These are phyloP conservation scores for Danaus chrysippus DNA, from an alignment of 2,888 invertebrate genomes.

Conservation along the genomic window DNA sequence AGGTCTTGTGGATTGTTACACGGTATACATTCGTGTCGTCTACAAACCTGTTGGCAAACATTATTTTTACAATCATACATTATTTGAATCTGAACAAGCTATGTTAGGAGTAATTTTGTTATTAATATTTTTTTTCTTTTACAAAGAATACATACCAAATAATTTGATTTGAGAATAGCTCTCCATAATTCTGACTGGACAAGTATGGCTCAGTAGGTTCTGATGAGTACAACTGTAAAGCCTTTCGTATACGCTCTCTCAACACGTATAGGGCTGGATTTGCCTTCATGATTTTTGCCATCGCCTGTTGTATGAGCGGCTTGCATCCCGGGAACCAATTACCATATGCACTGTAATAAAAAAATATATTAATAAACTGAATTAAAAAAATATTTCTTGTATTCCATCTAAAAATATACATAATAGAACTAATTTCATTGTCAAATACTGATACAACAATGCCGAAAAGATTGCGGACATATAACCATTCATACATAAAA, in stretches of 20 bases:
- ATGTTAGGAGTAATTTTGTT: not conserved
- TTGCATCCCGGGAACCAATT: slow-evolving; percentile 99
- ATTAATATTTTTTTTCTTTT: not conserved
- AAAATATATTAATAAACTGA: not conserved
- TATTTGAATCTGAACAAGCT: not conserved
- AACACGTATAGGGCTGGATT: slow-evolving; percentile 99
- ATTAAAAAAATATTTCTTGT: not conserved
- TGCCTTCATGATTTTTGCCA: slow-evolving; percentile 99
- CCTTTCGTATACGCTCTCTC: slow-evolving; percentile 98
- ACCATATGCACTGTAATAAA: slow-evolving; percentile 90
- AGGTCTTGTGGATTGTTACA: slow-evolving; percentile 99
- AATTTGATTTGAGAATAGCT: slow-evolving; percentile 99
- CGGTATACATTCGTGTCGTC: slow-evolving; percentile 99
- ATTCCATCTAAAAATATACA: not conserved
- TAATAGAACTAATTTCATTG: not conserved
- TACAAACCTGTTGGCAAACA: slow-evolving; percentile 83
- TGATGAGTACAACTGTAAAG: slow-evolving; percentile 97
- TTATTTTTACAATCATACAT: not conserved
- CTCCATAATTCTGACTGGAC: slow-evolving; percentile 99
- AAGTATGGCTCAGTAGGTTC: slow-evolving; percentile 99
- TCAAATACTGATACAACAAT: too few species aligned
- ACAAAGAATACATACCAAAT: slow-evolving; percentile 85
- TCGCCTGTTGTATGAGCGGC: slow-evolving; percentile 98
- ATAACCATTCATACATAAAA: too few species aligned
- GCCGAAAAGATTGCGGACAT: too few species aligned